Evolutionary conservation across 2,113 vertebrate species (phyloP), one percentile per base, ranked within the genome.

Genomic region (Dromaius novaehollandiae): DNA sequence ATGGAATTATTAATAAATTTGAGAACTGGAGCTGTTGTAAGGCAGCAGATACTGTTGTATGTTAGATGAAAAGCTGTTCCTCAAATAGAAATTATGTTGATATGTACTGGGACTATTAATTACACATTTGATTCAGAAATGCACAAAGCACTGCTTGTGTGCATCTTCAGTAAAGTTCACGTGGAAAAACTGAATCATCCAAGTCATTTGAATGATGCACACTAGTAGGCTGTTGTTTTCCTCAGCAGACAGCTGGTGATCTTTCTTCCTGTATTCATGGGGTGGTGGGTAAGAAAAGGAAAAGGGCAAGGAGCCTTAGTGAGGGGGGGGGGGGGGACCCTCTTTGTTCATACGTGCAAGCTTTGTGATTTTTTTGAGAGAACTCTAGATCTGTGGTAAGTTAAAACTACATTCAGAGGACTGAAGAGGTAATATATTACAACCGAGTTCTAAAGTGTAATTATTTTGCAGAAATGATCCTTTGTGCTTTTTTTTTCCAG

Each of bases 111-210:
- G 86, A 87, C 92, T 75, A 26, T 51, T 83, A 95, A 95, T 73
- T 82, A 44, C 1, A 10, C 0, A 0, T 64, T 93, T 91, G 89
- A 86, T 95, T 95, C 83, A 97, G 95, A 96, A 94, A 85, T 81
- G 66, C 78, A 96, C 93, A 97, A 92, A 96, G 87, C 66, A 25
- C 25, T 36, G 34, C 93, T 93, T 97, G 88, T 97, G 89, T 79
- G 60, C 76, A 60, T 71, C 81, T 92, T 89, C 83, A 53, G 89
- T 46, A 71, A 92, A 97, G 86, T 96, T 97, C 86, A 81, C 30
- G 8, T 95, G 92, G 94, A 77, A 96, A 96, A 69, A n/a, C 61
- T 89, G 79, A 93, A 74, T 97, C 91, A 96, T 86, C 73, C 55
- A 88, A 89, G 79, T 70, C 24, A 36, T 96, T 77, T 79, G 95